Percentiles rank a stretch among this genome's conserved stretches.
These are phyloP conservation scores for Macroglossus sobrinus DNA, from an alignment of 2,113 vertebrate species.

Conservation along the genomic window DNA sequence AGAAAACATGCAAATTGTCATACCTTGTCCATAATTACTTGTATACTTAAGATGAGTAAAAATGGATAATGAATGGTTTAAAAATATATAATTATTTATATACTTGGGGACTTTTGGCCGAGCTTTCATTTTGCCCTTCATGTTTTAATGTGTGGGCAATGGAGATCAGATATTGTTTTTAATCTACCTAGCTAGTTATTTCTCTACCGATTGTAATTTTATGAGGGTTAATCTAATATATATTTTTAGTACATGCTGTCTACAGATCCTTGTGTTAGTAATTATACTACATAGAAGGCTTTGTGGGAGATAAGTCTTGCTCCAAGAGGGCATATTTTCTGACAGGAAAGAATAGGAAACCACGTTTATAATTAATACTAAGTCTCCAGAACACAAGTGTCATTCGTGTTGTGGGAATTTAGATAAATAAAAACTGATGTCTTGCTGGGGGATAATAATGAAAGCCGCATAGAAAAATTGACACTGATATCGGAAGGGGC, in stretches of 20 bases:
- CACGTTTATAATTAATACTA: neutral
- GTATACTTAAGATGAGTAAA: conserved; percentile 14
- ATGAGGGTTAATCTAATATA: neutral
- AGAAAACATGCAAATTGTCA: neutral
- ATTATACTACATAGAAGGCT: neutral
- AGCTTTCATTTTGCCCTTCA: neutral
- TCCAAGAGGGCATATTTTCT: neutral
- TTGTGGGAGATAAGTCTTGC: neutral
- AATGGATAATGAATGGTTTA: conserved; percentile 16
- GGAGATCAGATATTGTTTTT: neutral
- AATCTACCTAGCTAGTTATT: neutral
- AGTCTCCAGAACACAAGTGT: neutral
- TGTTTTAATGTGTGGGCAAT: neutral
- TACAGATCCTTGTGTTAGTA: neutral
- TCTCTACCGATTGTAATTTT: neutral
- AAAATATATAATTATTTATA: neutral
- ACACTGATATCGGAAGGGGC: neutral
- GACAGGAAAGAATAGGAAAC: neutral
- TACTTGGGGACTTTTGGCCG: neutral
- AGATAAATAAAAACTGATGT: neutral
- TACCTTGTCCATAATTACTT: neutral
- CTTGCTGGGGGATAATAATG: neutral
- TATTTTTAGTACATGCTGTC: neutral
- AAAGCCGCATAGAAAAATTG: neutral
- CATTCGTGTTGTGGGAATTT: neutral